phyloP scores from a whole-genome alignment of 2,113 vertebrate species.

The Saccopteryx leptura region DNA sequence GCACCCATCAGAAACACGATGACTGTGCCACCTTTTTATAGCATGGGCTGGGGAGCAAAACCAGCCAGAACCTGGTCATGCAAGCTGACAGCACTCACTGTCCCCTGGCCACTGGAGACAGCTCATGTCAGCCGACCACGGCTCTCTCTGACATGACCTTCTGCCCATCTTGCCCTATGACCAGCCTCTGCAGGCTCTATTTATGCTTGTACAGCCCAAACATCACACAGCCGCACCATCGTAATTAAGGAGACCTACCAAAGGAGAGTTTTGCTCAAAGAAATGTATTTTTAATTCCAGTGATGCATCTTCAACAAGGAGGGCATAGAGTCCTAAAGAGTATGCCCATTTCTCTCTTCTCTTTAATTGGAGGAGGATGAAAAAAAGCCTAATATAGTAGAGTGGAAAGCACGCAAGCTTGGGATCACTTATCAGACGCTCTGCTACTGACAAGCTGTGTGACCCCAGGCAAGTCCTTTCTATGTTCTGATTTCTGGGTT shows the following conservation, averaged over 20 bases:
- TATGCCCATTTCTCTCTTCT: neutral
- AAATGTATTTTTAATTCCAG: neutral
- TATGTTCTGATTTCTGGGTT: neutral
- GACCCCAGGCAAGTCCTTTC: neutral
- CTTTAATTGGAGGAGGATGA: neutral
- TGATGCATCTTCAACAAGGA: neutral
- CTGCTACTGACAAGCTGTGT: neutral
- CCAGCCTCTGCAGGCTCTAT: neutral
- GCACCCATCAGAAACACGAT: neutral
- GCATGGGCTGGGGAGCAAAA: neutral
- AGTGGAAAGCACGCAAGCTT: neutral
- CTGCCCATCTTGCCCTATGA: neutral
- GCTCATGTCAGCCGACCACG: neutral
- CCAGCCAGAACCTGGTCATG: neutral
- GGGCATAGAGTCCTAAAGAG: neutral
- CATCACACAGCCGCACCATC: neutral
- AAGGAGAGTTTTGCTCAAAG: conserved; percentile 12
- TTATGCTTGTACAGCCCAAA: neutral
- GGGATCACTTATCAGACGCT: neutral
- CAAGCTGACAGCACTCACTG: neutral
- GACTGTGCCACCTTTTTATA: neutral
- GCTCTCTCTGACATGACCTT: conserved; percentile 5
- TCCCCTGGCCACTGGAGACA: neutral
- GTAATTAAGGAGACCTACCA: neutral
- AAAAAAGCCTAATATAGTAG: neutral